Evolutionary conservation across 2,113 vertebrate species (phyloP), one percentile per base, ranked within the genome.

Genomic region (Hiodon tergisus): DNA sequence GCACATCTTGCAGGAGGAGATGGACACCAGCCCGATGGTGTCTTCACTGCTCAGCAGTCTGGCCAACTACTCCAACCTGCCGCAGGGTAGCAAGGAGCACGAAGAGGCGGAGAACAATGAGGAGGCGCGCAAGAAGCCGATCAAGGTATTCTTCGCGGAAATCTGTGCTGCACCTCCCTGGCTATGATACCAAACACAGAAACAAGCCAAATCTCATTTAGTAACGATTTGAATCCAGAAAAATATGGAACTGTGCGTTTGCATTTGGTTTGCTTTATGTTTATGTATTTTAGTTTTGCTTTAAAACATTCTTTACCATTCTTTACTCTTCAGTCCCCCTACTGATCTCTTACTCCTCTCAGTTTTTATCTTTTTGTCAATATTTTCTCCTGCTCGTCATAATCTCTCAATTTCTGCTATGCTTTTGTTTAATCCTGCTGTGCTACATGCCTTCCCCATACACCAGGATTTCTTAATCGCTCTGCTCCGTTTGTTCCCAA

Each of bases 1-100:
- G 69, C 16, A 2, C 31, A 77, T 72, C 51, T 69, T 1, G 0
- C 83, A 99, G 97, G 97, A 99, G 88, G 97, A 99, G 89, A 98
- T 99, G 95, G 96, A 99, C 85, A 98, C 95, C 65, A 98, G 94
- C 79, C 97, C 97, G 4, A 99, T 98, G 96, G 97, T 99, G 16
- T 96, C 96, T 0, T 98, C 96, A 69, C 81, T 98, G 84, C 94
- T 99, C 85, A 96, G 95, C n/a, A 96, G 94, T 74, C 89, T 99
- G 83, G 97, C 96, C 83, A 98, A 98, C 86, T 99, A 99, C 84
- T 97, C 96, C 81, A 99, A 99, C 91, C 85, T 99, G 86, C 92
- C 96, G 0, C 97, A 98, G 67, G 97, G 96, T 72, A 98, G 95
- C 81, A 93, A 93, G 72, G 97, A 99, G 83, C 97, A 99, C 0